phyloP scores from a whole-genome alignment of 1,140 invertebrate species.

The Varroa destructor region DNA sequence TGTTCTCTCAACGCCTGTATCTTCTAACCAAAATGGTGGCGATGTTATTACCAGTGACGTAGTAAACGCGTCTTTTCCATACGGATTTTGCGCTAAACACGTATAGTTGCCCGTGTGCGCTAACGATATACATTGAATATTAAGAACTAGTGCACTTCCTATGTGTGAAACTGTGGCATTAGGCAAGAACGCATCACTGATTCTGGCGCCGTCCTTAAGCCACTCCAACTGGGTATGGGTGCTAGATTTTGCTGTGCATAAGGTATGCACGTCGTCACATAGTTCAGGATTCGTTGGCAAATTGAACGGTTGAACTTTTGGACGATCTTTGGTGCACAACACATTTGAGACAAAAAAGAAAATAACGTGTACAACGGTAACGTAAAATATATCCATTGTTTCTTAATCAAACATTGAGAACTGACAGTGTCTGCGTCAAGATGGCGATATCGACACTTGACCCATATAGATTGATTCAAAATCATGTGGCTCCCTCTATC shows the following conservation, averaged over 20 bases:
- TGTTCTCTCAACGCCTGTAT: background rate
- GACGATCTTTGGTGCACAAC: no score
- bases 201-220: conserved; percentile 14
- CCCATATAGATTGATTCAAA: no score
- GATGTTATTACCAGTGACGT: background rate
- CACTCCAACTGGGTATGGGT: background rate
- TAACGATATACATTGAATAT: background rate
- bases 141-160: background rate
- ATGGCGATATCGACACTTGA: no score
- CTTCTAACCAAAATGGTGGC: background rate
- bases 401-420: no score
- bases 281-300: background rate
- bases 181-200: background rate
- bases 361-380: no score
- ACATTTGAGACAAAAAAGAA: no score
- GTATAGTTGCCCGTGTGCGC: conserved; percentile 20
- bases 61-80: background rate
- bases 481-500: no score
- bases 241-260: conserved; percentile 13
- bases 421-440: no score
- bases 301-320: background rate
- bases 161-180: background rate
- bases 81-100: conserved; percentile 3
- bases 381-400: no score
- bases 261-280: background rate